phyloP scores from a whole-genome alignment of 2,113 vertebrate genomes.

The Trachemys scripta region DNA sequence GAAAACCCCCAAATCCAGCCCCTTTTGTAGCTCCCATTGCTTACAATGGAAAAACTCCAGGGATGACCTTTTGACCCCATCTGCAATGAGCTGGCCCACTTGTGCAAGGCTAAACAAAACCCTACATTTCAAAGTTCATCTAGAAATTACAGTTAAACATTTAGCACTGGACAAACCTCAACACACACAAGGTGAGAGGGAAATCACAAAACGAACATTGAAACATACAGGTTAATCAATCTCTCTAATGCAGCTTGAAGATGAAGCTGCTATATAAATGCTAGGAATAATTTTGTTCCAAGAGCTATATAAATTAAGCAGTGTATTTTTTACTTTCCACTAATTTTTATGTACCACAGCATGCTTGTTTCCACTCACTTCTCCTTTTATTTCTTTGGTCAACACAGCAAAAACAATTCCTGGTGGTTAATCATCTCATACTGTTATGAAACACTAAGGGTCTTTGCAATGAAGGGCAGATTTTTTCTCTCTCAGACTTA shows the following conservation, averaged over 20 bases:
- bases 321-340: not conserved
- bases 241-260: slow-evolving; percentile 4
- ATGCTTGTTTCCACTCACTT: not conserved
- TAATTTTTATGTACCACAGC: not conserved
- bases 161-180: not conserved
- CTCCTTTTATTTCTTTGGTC: not conserved
- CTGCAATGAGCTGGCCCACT: slow-evolving; percentile 51
- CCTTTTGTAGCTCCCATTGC: slow-evolving; percentile 51
- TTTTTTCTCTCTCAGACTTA: not conserved
- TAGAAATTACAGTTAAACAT: slow-evolving; percentile 10
- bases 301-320: not conserved
- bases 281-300: not conserved
- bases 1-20: slow-evolving; percentile 50
- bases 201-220: not conserved
- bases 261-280: not conserved
- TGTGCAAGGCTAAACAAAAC: slow-evolving; percentile 63
- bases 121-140: slow-evolving; percentile 3
- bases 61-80: slow-evolving; percentile 54
- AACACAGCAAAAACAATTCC: slow-evolving; percentile 1
- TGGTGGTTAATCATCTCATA: slow-evolving; percentile 2
- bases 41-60: slow-evolving; percentile 43
- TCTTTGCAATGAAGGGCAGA: not conserved
- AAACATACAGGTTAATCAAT: slow-evolving; percentile 4
- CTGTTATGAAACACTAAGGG: not conserved
- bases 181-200: not conserved